Percentiles rank a stretch among this genome's conserved stretches.
phyloP scores from a whole-genome alignment of 2,888 invertebrate species.

The Meandrusa payeni region DNA sequence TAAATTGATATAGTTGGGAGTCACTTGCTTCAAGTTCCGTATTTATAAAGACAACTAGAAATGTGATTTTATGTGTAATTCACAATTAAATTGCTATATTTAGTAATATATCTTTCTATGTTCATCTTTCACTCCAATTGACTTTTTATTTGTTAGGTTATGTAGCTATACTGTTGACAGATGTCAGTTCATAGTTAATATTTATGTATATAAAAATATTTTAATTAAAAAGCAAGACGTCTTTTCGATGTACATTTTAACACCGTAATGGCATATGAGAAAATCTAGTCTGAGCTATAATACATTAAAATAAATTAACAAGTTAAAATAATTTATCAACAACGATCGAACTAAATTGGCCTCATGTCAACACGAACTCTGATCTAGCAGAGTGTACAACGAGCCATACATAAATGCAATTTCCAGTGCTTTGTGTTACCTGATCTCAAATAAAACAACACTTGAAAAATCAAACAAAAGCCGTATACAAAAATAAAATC shows the following conservation, averaged over 20 bases:
- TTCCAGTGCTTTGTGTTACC: slow-evolving; percentile 55
- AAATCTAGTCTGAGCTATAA: slow-evolving; percentile 22
- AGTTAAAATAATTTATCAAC: slow-evolving; percentile 38
- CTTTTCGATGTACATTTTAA: slow-evolving; percentile 19
- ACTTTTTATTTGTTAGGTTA: slow-evolving; percentile 50
- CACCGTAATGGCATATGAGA: slow-evolving; percentile 3
- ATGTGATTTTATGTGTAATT: slow-evolving; percentile 10
- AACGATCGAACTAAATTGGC: slow-evolving; percentile 45
- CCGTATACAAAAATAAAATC: slow-evolving; percentile 70
- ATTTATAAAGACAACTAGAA: slow-evolving; percentile 11
- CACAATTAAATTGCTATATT: slow-evolving; percentile 7
- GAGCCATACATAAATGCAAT: slow-evolving; percentile 69
- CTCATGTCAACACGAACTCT: slow-evolving; percentile 45
- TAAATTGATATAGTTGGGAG: slow-evolving; percentile 25
- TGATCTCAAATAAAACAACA: slow-evolving; percentile 43
- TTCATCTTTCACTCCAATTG: slow-evolving; percentile 56
- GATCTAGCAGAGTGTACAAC: slow-evolving; percentile 47
- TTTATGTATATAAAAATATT: slow-evolving; percentile 10
- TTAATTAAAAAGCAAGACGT: slow-evolving; percentile 12
- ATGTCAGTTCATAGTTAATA: slow-evolving; percentile 16
- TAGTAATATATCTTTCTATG: slow-evolving; percentile 27
- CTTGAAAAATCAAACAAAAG: slow-evolving; percentile 42
- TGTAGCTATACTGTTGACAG: slow-evolving; percentile 1
- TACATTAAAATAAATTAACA: slow-evolving; percentile 30
- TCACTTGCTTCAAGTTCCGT: slow-evolving; percentile 24